Evolutionary conservation across 2,888 invertebrate species (phyloP).

Genomic region (Lissonota sp.): DNA sequence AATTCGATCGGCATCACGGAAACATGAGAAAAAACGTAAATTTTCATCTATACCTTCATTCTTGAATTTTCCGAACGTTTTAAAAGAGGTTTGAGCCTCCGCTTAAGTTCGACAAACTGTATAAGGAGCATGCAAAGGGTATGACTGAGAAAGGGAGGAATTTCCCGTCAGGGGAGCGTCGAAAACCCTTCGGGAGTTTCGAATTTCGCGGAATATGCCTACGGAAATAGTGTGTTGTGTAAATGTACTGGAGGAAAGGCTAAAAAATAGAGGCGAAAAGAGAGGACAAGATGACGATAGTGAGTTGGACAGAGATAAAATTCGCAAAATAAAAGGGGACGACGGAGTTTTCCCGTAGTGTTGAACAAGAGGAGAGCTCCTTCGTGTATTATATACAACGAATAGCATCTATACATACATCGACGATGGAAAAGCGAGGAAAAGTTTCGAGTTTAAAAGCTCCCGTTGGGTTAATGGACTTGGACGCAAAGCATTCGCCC

Average conservation of each 20-base stretch:
- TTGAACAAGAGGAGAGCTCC: slow-evolving; percentile 28
- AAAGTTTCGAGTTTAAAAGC: slow-evolving; percentile 60
- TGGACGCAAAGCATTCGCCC: slow-evolving; percentile 19
- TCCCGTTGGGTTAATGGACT: slow-evolving; percentile 51
- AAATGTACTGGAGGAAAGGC: slow-evolving; percentile 1
- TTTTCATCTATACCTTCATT: not conserved
- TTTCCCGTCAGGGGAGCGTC: slow-evolving; percentile 11
- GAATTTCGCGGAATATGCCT: slow-evolving; percentile 70
- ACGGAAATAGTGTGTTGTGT: slow-evolving; percentile 11
- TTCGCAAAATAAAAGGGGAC: slow-evolving; percentile 12
- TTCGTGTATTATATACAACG: slow-evolving; percentile 25
- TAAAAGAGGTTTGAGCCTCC: not conserved
- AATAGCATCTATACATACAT: not conserved
- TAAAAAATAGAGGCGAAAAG: slow-evolving; percentile 14
- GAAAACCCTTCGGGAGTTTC: slow-evolving; percentile 57
- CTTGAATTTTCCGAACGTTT: too few relatives aligned
- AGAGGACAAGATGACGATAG: slow-evolving; percentile 4
- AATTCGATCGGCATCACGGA: slow-evolving; percentile 52
- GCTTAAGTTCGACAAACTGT: too few relatives aligned
- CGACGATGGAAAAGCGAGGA: slow-evolving; percentile 15
- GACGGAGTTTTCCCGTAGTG: not conserved
- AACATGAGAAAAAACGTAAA: slow-evolving; percentile 19
- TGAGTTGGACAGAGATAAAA: slow-evolving; percentile 19
- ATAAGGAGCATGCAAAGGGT: not conserved
- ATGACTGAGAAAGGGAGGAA: not conserved